Conservation (phyloP, 2,113 vertebrate genomes). For the Tachycineta bicolor region DNA sequence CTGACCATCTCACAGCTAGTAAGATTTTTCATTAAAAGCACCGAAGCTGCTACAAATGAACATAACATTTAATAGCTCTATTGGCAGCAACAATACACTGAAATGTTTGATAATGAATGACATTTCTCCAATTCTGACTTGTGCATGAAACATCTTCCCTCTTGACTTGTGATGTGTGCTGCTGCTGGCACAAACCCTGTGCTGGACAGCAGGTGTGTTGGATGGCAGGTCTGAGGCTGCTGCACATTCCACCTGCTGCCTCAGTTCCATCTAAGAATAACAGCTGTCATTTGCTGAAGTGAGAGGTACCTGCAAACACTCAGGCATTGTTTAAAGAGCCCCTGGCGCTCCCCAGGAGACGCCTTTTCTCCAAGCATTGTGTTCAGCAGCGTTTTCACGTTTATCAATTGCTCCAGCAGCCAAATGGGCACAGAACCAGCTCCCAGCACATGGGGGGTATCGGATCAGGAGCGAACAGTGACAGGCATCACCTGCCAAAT, state of each 20-base stretch:
- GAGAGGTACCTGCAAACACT: not conserved
- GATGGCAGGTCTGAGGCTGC: not conserved
- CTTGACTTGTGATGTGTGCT: not conserved
- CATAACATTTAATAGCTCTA: not conserved
- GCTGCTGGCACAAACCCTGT: fast-evolving
- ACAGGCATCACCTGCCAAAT: not conserved
- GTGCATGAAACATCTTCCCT: not conserved
- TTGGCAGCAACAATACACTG: not conserved
- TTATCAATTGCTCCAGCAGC: not conserved
- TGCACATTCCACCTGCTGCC: not conserved
- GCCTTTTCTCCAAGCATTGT: not conserved
- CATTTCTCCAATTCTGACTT: not conserved
- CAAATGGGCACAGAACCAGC: not conserved
- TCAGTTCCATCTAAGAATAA: not conserved
- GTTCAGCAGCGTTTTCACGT: not conserved
- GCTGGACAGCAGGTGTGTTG: not conserved
- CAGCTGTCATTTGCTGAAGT: not conserved
- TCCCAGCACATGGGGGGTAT: constrained; percentile 21
- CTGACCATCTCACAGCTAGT: not conserved
- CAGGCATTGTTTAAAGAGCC: not conserved
- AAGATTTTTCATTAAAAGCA: constrained; percentile 11
- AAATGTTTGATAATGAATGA: not conserved
- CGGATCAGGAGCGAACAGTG: constrained; percentile 12
- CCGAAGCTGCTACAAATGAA: not conserved
- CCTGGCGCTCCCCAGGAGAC: not conserved